Conservation (phyloP, 2,888 invertebrate genomes). For the Sarcophaga carnaria region DNA sequence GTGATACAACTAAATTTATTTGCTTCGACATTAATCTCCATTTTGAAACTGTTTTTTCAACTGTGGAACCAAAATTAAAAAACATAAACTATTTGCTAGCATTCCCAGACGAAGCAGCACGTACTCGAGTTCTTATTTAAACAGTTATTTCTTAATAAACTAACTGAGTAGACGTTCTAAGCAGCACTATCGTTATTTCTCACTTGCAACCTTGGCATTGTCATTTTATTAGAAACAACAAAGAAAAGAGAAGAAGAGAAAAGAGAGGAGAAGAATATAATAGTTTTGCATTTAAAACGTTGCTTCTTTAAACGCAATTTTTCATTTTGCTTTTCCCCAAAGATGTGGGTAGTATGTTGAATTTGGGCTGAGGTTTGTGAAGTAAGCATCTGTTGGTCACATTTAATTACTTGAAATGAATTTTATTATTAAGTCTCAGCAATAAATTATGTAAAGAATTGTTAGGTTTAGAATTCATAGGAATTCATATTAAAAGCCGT, state of each 20-base stretch:
- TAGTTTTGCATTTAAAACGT: not conserved
- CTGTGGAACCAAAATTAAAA: not conserved
- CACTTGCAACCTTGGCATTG: not conserved
- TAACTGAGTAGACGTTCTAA: too few species aligned
- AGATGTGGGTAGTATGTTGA: too few species aligned
- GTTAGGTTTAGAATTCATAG: too few species aligned
- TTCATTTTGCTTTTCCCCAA: not conserved
- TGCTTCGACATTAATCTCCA: not conserved
- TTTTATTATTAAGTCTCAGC: too few species aligned
- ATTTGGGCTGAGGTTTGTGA: too few species aligned
- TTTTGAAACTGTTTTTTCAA: not conserved
- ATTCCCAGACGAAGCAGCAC: not conserved
- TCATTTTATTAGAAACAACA: too few species aligned
- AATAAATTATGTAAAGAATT: too few species aligned
- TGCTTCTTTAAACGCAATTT: not conserved
- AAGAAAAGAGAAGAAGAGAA: not conserved
- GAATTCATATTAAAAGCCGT: too few species aligned
- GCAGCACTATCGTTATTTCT: not conserved
- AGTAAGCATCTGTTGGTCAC: too few species aligned
- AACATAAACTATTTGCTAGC: not conserved
- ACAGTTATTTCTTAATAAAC: too few species aligned
- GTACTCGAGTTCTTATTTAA: too few species aligned
- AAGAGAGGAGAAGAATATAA: not conserved
- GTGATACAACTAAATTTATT: not conserved
- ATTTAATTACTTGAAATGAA: too few species aligned